Base-by-base conservation (phyloP, 2,113 vertebrate species). In the Nannobrachium achirus region DNA sequence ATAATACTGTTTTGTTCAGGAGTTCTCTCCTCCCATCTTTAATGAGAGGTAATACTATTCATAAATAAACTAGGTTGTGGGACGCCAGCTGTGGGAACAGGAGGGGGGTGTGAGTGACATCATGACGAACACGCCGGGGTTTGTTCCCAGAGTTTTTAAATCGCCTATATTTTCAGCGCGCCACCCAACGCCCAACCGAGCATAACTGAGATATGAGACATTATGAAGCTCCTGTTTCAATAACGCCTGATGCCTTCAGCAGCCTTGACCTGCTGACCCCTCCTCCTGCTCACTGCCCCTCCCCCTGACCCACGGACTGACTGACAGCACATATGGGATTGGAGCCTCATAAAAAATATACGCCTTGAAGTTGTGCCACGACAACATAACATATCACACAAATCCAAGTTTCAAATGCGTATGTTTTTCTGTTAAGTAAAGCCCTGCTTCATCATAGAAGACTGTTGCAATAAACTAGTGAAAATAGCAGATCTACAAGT, bases 31-130 rank as follows among this genome's bases (percentile, higher is more conserved):
- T 72, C 81, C 80, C 73, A 70, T 79, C 78, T 79, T 76, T 89
- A 81, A 88, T 84, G 80, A 85, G 76, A 73, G 72, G 88, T 87
- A 72, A 88, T 87, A 86, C 79, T 53, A 77, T 74, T 87, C 89
- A 89, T 89, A 75, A 90, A 91, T 91, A 89, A 92, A 89, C 74
- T 76, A 90, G 69, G 71, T 76, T 67, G 63, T 79, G 82, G 88
- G 71, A 81, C 80, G 74, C 69, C 82, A 86, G 86, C 83, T 86
- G 79, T 82, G 84, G 79, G 69, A 53, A 55, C 0, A 56, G 39
- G 72, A 67, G 25, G 15, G 1, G 40, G 8, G 20, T 1, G 20
- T 25, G 20, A 25, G 20, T 25, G 20, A 25, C 20, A 25, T 25
- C 20, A 25, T 25, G 20, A 25, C 2, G 38, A 4, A 19, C 6